phyloP scores from a whole-genome alignment of 2,797 vertebrate species.

The Mallotus villosus region DNA sequence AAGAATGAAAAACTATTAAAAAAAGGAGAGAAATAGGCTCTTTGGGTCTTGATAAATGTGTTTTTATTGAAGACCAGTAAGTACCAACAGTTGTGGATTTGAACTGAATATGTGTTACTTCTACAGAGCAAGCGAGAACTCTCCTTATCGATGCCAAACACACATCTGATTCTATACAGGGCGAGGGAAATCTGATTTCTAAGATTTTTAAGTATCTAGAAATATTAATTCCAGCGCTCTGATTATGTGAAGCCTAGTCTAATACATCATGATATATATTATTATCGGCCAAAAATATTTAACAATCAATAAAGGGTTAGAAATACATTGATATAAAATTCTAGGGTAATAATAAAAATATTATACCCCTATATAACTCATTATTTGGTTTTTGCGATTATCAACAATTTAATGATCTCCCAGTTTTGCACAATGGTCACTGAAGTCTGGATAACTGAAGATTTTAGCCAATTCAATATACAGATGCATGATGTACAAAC shows the following conservation, averaged over 20 bases:
- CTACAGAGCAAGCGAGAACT: constrained; percentile 67
- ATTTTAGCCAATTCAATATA: constrained; percentile 25
- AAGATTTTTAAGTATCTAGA: constrained; percentile 38
- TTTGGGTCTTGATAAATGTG: constrained; percentile 51
- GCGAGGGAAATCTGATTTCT: constrained; percentile 32
- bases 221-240: constrained; percentile 54
- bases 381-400: constrained; percentile 64
- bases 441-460: constrained; percentile 16
- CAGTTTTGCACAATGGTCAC: constrained; percentile 49
- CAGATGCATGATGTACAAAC: constrained; percentile 10
- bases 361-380: constrained; percentile 15
- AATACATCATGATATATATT: constrained; percentile 56
- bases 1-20: constrained; percentile 11
- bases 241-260: constrained; percentile 51
- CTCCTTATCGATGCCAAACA: constrained; percentile 53
- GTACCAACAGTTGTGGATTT: constrained; percentile 57
- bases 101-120: constrained; percentile 59
- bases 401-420: constrained; percentile 51
- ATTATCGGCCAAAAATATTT: constrained; percentile 69
- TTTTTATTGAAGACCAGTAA: constrained; percentile 76
- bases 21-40: not conserved
- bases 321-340: constrained; percentile 48
- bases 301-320: constrained; percentile 58
- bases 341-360: constrained; percentile 41
- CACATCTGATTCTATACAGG: constrained; percentile 51